Conservation (phyloP, 1,140 invertebrate genomes). For the Melipona quadrifasciata region DNA sequence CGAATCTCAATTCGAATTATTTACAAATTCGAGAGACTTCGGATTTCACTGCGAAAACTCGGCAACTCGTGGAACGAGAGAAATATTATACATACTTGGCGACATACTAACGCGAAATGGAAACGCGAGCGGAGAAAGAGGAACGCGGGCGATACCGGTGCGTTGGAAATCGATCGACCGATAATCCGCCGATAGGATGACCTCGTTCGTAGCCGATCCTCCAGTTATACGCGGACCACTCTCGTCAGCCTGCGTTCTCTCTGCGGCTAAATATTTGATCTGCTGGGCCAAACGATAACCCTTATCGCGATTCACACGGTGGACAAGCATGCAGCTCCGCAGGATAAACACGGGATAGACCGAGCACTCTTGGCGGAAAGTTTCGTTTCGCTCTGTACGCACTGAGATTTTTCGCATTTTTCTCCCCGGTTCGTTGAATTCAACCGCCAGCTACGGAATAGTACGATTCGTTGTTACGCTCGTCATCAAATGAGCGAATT, state of each 20-base stretch:
- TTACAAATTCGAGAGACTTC: background rate
- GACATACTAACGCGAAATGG: background rate
- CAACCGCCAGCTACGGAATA: background rate
- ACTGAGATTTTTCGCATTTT: background rate
- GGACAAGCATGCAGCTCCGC: background rate
- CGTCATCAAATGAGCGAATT: no score
- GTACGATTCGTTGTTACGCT: no score
- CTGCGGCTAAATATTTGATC: constrained; percentile 54
- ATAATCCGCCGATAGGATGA: constrained; percentile 47
- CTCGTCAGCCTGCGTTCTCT: constrained; percentile 8
- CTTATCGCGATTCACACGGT: constrained; percentile 42
- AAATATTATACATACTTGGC: background rate
- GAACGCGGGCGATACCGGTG: constrained; percentile 8
- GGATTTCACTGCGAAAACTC: background rate
- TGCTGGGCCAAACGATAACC: constrained; percentile 33
- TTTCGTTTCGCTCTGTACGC: background rate
- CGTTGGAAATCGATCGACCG: constrained; percentile 37
- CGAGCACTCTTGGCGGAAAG: background rate
- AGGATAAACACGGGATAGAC: constrained; percentile 1
- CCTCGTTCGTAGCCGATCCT: constrained; percentile 33
- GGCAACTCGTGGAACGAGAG: background rate
- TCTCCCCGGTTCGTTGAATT: background rate
- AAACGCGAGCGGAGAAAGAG: constrained; percentile 8
- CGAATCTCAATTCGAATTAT: background rate
- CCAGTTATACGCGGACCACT: constrained; percentile 2